A percentile compares a stretch with the other conserved stretches of the same genome.
phyloP scores from a whole-genome alignment of 1,140 invertebrate species.

The Caenorhabditis tropicalis region DNA sequence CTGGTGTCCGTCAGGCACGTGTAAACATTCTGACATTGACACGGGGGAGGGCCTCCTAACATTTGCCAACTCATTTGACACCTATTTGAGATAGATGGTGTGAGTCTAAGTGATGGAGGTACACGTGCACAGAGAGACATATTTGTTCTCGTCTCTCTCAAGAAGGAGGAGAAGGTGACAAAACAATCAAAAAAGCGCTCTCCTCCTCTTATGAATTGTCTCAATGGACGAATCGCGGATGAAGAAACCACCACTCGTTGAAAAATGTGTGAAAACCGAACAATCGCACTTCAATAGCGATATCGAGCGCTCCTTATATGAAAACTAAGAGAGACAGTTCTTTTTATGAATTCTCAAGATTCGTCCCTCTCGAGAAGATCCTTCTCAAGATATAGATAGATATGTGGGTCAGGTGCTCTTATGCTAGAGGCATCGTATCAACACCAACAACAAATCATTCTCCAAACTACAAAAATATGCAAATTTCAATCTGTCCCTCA shows the following conservation, averaged over 20 bases:
- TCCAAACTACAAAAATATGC: not conserved
- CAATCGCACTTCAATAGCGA: conserved; percentile 23
- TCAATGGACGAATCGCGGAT: too few species aligned
- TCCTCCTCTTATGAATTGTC: not conserved
- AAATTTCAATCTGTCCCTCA: conserved; percentile 8
- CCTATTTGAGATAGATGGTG: conserved; percentile 33
- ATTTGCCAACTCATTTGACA: conserved; percentile 39
- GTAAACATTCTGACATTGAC: conserved; percentile 4
- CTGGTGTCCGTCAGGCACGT: too few species aligned
- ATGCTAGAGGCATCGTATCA: too few species aligned
- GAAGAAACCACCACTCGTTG: not conserved
- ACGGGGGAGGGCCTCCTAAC: not conserved
- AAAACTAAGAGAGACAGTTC: not conserved
- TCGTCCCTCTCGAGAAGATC: not conserved
- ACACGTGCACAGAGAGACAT: not conserved
- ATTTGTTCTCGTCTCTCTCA: not conserved
- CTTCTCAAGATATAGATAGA: too few species aligned
- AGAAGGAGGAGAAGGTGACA: not conserved
- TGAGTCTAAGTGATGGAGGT: too few species aligned
- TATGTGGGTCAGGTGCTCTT: too few species aligned
- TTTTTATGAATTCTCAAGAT: not conserved
- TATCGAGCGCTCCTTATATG: not conserved
- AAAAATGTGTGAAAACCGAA: not conserved
- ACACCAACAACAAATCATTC: not conserved
- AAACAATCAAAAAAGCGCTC: conserved; percentile 25